Evolutionary conservation across 2,888 invertebrate genomes (phyloP), one percentile per base, ranked within the genome.

Genomic region (Tachina lurida): DNA sequence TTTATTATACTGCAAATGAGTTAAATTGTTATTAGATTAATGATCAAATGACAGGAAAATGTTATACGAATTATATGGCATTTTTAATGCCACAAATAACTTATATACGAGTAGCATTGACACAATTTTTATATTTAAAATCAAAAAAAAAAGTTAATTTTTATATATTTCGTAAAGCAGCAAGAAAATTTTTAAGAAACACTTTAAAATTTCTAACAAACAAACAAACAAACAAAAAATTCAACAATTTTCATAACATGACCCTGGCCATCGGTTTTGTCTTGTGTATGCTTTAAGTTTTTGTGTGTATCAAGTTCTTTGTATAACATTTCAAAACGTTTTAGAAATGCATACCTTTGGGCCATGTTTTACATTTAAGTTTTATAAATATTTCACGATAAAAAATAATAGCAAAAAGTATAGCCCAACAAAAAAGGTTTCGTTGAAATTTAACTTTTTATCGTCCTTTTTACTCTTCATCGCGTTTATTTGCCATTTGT

Each of bases 301-400:
- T 79, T 65, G n/a, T 52, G 41, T 52, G 5, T 31, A 7, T n/a
- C 3, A 68, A 65, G 13, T 62, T 62, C 54, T 73, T 54, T 77
- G 39, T n/a, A 70, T 63, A 62, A 39, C 63, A 39, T 45, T 52
- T 54, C 13, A 5, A 54, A 65, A 82, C 43, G 60, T 79, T 74
- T 63, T 58, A 73, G 76, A 86, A 68, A 71, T 80, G 71, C 86
- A 85, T 82, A 79, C 74, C 83, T 73, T 79, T 67, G 62, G 52
- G 78, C 39, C 74, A 80, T 79, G 73, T 67, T 67, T 84, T 82
- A 39, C 83, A 76, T 71, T 79, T 76, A 47, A 76, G 79, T 76
- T 77, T 31, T 74, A 77, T 78, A 85, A 82, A 78, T 82, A 76
- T 81, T 68, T 77, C 54, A 73, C n/a, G 13, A 3, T 22, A 19